A percentile compares a stretch with the other conserved stretches of the same genome.
Evolutionary conservation across 1,140 invertebrate genomes (phyloP).

Genomic region (Caenorhabditis remanei): DNA sequence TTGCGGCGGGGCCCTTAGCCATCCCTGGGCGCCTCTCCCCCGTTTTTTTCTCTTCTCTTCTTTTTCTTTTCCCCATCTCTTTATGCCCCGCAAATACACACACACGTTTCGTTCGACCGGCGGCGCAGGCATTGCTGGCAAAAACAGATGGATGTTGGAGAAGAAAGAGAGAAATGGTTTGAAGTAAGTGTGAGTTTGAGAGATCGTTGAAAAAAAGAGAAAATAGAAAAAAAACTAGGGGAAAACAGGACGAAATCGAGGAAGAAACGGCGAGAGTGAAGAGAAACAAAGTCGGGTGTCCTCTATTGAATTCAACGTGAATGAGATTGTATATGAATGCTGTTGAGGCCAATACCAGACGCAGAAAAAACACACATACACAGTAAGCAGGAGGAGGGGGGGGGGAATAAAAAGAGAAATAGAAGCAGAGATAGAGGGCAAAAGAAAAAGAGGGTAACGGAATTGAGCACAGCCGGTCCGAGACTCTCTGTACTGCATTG

Average conservation of each 20-base stretch:
- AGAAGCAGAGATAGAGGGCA: background rate
- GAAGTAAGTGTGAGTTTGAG: slow-evolving; percentile 34
- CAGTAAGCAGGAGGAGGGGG: background rate
- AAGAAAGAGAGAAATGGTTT: background rate
- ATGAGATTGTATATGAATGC: background rate
- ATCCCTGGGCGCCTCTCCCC: slow-evolving; percentile 27
- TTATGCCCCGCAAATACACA: background rate
- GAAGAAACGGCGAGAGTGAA: background rate
- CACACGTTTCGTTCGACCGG: slow-evolving; percentile 43
- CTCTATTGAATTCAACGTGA: background rate
- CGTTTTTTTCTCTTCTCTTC: background rate
- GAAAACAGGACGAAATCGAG: background rate
- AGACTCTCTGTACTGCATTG: background rate
- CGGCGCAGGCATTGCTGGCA: background rate
- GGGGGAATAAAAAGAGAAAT: background rate
- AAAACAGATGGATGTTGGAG: slow-evolving; percentile 4
- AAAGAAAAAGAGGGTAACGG: background rate
- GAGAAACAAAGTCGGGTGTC: background rate
- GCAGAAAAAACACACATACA: slow-evolving; percentile 27
- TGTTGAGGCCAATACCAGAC: background rate
- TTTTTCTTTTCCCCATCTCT: background rate
- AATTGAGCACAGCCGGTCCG: slow-evolving; percentile 31
- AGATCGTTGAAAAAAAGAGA: background rate
- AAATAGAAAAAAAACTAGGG: background rate
- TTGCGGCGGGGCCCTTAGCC: slow-evolving; percentile 48